Evolutionary conservation across 2,797 vertebrate genomes (phyloP).

Genomic region (Thaleichthys pacificus): DNA sequence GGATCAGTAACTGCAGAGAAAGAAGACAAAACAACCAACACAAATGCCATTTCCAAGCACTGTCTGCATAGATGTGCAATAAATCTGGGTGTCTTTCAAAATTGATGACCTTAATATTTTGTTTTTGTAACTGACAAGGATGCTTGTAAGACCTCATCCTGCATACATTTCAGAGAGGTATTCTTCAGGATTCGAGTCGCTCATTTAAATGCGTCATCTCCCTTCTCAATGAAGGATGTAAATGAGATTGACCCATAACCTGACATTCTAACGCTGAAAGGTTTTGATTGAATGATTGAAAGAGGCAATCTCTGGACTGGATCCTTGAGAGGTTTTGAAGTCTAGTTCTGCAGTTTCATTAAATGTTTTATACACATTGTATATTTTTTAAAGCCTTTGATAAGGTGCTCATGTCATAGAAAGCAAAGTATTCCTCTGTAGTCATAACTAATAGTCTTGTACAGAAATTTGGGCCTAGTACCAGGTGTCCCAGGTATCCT

Average conservation of each 20-base stretch:
- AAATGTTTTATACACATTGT: conserved; percentile 77
- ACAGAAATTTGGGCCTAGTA: conserved; percentile 47
- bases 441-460: conserved; percentile 56
- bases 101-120: conserved; percentile 72
- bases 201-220: neutral
- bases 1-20: conserved; percentile 73
- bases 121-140: conserved; percentile 67
- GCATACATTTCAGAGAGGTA: conserved; percentile 61
- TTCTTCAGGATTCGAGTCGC: conserved; percentile 50
- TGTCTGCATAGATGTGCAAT: conserved; percentile 96
- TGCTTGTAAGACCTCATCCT: conserved; percentile 64
- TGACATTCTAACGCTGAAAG: conserved; percentile 33
- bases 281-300: conserved; percentile 47
- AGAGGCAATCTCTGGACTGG: conserved; percentile 58
- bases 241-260: neutral
- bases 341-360: conserved; percentile 67
- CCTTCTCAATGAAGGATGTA: neutral
- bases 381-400: conserved; percentile 74
- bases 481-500: conserved; percentile 20
- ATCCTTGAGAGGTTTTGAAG: conserved; percentile 53
- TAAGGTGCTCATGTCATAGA: conserved; percentile 67
- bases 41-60: conserved; percentile 79
- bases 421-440: conserved; percentile 57
- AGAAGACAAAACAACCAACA: conserved; percentile 52
- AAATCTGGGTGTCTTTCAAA: conserved; percentile 87